Conservation (phyloP, 2,888 invertebrate species). For the Limnephilus auricula region DNA sequence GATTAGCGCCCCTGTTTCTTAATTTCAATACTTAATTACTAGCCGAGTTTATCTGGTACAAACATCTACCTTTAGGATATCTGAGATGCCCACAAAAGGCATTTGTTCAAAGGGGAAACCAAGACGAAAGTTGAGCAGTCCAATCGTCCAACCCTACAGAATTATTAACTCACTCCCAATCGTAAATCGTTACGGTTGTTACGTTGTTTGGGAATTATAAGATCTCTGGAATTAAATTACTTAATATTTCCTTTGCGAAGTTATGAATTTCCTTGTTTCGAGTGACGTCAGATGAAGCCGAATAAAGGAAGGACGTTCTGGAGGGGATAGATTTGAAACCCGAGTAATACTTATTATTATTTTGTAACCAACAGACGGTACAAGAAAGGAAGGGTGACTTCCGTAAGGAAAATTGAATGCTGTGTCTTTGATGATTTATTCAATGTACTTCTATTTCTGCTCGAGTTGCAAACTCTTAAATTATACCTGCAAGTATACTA, state of each 20-base stretch:
- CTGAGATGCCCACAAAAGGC: constrained; percentile 39
- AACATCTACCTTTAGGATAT: neutral
- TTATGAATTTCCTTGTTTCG: constrained; percentile 64
- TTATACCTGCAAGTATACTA: constrained; percentile 43
- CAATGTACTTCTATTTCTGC: constrained; percentile 54
- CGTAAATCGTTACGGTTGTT: constrained; percentile 31
- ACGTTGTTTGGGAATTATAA: constrained; percentile 60
- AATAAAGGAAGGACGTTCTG: constrained; percentile 50
- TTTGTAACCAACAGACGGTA: constrained; percentile 57
- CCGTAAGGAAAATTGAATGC: constrained; percentile 63
- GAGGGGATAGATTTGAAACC: constrained; percentile 63
- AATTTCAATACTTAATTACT: constrained; percentile 81
- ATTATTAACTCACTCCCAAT: constrained; percentile 47
- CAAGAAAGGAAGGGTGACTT: constrained; percentile 58
- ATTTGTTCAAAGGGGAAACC: constrained; percentile 26
- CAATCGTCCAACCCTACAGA: constrained; percentile 35
- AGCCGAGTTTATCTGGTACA: constrained; percentile 43
- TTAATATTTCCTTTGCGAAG: constrained; percentile 53
- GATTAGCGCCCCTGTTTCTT: constrained; percentile 80
- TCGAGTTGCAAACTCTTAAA: constrained; percentile 54
- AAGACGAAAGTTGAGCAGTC: constrained; percentile 19
- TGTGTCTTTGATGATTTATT: constrained; percentile 66
- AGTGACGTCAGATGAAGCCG: constrained; percentile 57
- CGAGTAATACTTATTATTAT: constrained; percentile 66
- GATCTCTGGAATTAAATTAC: constrained; percentile 56